Percentiles rank a stretch among this genome's conserved stretches.
Conservation (phyloP, 2,888 invertebrate genomes). For the Piscicola geometra region DNA sequence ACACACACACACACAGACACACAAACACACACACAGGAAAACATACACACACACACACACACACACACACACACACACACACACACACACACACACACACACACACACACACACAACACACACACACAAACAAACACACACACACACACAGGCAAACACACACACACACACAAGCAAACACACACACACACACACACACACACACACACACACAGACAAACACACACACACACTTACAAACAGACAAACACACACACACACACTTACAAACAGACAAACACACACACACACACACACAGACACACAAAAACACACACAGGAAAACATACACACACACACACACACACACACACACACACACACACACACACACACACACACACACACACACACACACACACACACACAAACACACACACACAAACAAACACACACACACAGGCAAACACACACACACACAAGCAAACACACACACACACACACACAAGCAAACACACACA, state of each 20-base stretch:
- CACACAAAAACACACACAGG: neutral
- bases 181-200: slow-evolving; percentile 19
- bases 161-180: no score
- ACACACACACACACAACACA: neutral
- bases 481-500: no score
- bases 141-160: no score
- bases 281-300: slow-evolving; percentile 30
- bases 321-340: slow-evolving; percentile 28
- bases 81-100: slow-evolving; percentile 5
- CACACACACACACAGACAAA: slow-evolving; percentile 23
- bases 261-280: slow-evolving; percentile 30
- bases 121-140: slow-evolving; percentile 21
- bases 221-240: no score
- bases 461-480: no score
- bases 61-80: no score
- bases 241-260: no score
- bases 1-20: slow-evolving; percentile 34
- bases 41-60: neutral
- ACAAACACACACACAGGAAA: neutral
- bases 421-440: neutral
- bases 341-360: slow-evolving; percentile 8
- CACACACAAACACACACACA: neutral
- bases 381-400: no score
- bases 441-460: slow-evolving; percentile 11
- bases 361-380: neutral